Evolutionary conservation across 2,888 invertebrate genomes (phyloP).

Genomic region (Apamea anceps): DNA sequence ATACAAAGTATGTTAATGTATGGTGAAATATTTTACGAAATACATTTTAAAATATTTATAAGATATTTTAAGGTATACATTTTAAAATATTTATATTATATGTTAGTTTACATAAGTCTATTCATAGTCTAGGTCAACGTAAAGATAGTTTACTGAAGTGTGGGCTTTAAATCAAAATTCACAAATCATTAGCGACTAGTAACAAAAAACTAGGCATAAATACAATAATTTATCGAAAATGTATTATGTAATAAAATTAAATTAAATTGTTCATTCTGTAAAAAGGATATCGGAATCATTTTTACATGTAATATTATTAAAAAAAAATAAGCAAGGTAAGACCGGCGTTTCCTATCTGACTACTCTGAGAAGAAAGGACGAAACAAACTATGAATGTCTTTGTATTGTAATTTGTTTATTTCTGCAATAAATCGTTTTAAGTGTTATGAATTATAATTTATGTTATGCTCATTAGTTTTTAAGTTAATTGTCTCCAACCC

Average conservation of each 20-base stretch:
- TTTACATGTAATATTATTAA: neutral
- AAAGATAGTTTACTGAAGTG: neutral
- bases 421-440: slow-evolving; percentile 35
- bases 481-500: slow-evolving; percentile 28
- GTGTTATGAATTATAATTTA: neutral
- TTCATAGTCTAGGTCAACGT: slow-evolving; percentile 34
- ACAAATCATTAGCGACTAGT: neutral
- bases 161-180: neutral
- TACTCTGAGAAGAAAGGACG: neutral
- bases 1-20: slow-evolving; percentile 34
- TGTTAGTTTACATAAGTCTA: slow-evolving; percentile 45
- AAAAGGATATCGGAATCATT: neutral
- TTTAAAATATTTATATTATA: slow-evolving; percentile 48
- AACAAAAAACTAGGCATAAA: slow-evolving; percentile 1
- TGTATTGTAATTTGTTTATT: slow-evolving; percentile 47
- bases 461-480: slow-evolving; percentile 15
- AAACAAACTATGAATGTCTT: slow-evolving; percentile 18
- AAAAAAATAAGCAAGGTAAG: neutral
- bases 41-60: slow-evolving; percentile 46
- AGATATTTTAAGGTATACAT: slow-evolving; percentile 41
- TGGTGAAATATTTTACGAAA: slow-evolving; percentile 38
- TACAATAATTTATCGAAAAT: slow-evolving; percentile 9
- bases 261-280: neutral
- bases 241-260: neutral
- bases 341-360: neutral